These are phyloP conservation scores for Numenius phaeopus DNA, from an alignment of 2,797 vertebrate species.

Conservation along the genomic window DNA sequence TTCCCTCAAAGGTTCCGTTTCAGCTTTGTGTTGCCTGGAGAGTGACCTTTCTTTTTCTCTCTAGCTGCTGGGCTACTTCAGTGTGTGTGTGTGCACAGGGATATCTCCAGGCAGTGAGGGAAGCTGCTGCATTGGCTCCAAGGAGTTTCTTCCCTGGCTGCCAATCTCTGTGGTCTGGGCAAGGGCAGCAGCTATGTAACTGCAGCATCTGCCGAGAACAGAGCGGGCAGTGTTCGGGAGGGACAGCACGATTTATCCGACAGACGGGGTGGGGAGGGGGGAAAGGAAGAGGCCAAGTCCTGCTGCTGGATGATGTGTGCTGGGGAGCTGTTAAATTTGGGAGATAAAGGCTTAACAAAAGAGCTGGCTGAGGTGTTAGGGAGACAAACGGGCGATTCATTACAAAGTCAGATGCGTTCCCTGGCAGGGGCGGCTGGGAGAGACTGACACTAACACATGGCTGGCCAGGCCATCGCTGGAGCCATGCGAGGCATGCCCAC, in stretches of 20 bases:
- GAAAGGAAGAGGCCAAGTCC: background rate
- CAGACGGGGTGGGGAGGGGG: background rate
- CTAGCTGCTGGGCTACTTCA: background rate
- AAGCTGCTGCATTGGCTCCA: constrained; percentile 1
- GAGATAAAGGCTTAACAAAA: constrained; percentile 16
- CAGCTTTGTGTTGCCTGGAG: background rate
- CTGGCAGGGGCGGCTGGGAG: background rate
- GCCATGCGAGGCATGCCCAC: background rate
- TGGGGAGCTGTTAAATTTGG: background rate
- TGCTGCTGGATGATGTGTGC: background rate
- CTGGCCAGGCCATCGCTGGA: accelerated
- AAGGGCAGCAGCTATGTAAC: background rate
- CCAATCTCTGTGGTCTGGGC: constrained; percentile 42
- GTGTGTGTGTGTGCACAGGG: background rate
- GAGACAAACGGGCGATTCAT: background rate
- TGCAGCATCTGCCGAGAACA: constrained; percentile 17
- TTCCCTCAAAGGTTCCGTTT: background rate
- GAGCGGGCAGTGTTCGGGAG: background rate
- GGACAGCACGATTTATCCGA: background rate
- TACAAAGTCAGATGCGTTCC: background rate
- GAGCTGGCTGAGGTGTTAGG: constrained; percentile 42
- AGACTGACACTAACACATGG: constrained; percentile 66
- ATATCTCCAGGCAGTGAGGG: background rate
- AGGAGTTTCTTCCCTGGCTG: background rate
- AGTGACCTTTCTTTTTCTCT: background rate